Evolutionary conservation across 2,797 vertebrate species (phyloP).

Genomic region (Atherinosoma microstoma): DNA sequence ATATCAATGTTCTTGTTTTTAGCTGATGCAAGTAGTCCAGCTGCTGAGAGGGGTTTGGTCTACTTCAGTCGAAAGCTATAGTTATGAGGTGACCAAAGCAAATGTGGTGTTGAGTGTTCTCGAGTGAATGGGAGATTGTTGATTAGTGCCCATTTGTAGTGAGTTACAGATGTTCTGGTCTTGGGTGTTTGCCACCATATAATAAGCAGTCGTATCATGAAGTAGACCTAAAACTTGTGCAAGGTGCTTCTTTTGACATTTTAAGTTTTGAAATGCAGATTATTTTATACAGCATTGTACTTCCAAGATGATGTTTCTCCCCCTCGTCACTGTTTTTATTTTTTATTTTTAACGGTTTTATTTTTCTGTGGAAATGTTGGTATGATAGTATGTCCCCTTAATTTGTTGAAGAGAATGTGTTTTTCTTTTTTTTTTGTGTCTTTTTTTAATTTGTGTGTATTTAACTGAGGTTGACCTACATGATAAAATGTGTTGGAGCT

Average conservation of each 20-base stretch:
- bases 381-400: conserved; percentile 41
- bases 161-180: conserved; percentile 44
- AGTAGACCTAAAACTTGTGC: conserved; percentile 61
- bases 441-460: conserved; percentile 32
- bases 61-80: conserved; percentile 58
- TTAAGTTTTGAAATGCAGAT: conserved; percentile 65
- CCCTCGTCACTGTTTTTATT: conserved; percentile 21
- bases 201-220: conserved; percentile 65
- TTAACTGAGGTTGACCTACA: conserved; percentile 54
- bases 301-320: conserved; percentile 56
- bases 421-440: conserved; percentile 26
- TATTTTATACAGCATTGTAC: conserved; percentile 71
- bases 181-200: conserved; percentile 65
- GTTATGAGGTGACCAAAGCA: conserved; percentile 57
- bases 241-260: conserved; percentile 70
- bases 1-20: conserved; percentile 77
- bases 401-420: conserved; percentile 49
- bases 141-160: conserved; percentile 45
- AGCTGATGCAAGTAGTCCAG: conserved; percentile 68
- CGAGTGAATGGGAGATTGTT: conserved; percentile 58
- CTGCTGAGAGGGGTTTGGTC: conserved; percentile 61
- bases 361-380: conserved; percentile 50
- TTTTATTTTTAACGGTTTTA: conserved; percentile 44
- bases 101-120: conserved; percentile 65
- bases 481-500: conserved; percentile 44